A percentile compares a stretch with the other conserved stretches of the same genome.
Conservation (phyloP, 2,113 vertebrate genomes). For the Tachysurus vachellii region DNA sequence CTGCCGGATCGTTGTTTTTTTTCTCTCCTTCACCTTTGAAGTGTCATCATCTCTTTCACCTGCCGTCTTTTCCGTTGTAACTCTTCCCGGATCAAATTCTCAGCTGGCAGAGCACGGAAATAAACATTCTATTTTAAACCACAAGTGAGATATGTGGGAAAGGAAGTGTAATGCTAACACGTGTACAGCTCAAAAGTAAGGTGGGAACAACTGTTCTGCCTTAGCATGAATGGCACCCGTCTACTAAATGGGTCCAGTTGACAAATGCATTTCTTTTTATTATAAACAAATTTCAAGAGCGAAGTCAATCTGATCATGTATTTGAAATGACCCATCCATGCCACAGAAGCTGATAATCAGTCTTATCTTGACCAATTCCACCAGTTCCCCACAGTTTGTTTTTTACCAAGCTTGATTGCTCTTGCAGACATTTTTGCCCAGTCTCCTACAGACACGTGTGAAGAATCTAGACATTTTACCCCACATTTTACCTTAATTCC, state of each 20-base stretch:
- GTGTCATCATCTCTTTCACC: slow-evolving; percentile 61
- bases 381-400: too few relatives aligned
- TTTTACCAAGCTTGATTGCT: background rate
- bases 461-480: background rate
- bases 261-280: background rate
- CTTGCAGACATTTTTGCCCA: background rate
- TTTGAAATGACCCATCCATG: background rate
- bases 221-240: background rate
- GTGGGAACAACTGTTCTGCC: slow-evolving; percentile 25
- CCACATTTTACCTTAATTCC: background rate
- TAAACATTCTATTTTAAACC: slow-evolving; percentile 50
- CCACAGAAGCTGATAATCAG: background rate
- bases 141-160: slow-evolving; percentile 43
- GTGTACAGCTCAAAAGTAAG: slow-evolving; percentile 19
- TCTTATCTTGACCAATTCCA: background rate
- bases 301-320: background rate
- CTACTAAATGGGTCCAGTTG: background rate
- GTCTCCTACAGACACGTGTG: too few relatives aligned
- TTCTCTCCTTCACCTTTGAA: slow-evolving; percentile 71
- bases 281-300: background rate
- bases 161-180: slow-evolving; percentile 40
- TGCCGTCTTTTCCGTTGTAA: slow-evolving; percentile 56
- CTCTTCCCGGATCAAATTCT: slow-evolving; percentile 50
- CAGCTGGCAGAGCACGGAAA: slow-evolving; percentile 43
- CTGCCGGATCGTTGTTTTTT: slow-evolving; percentile 60